phyloP scores from a whole-genome alignment of 2,888 invertebrate species.

The Pycnomerus fuliginosus region DNA sequence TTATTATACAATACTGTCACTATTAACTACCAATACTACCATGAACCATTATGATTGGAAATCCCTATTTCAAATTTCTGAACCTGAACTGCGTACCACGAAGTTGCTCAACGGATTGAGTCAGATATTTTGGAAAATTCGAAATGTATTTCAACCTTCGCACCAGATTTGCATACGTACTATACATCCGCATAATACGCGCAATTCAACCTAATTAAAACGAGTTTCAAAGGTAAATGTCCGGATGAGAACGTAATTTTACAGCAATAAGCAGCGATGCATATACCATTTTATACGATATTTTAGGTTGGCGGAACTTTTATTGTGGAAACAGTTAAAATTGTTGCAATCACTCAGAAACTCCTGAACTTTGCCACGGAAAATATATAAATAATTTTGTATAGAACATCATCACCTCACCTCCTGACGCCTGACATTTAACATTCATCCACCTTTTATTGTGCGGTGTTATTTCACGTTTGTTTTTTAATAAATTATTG shows the following conservation, averaged over 20 bases:
- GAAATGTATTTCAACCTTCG: background rate
- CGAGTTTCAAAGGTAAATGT: conserved; percentile 18
- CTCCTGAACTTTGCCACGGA: too few relatives aligned
- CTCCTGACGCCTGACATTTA: too few relatives aligned
- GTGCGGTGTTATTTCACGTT: too few relatives aligned
- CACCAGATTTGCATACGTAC: background rate
- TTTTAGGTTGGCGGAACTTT: too few relatives aligned
- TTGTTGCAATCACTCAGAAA: too few relatives aligned
- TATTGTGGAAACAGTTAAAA: too few relatives aligned
- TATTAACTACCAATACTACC: background rate
- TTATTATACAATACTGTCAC: background rate
- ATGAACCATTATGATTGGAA: background rate
- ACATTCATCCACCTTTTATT: too few relatives aligned
- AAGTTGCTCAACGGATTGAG: background rate
- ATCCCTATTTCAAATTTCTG: background rate
- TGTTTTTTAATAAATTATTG: too few relatives aligned
- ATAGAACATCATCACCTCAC: too few relatives aligned
- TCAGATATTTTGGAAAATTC: too few relatives aligned
- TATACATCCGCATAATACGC: conserved; percentile 12
- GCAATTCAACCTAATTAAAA: conserved; percentile 21
- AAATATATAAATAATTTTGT: too few relatives aligned
- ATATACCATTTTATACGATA: conserved; percentile 15
- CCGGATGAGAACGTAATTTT: conserved; percentile 11
- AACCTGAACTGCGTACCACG: background rate
- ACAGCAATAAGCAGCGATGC: conserved; percentile 19